Conservation (phyloP, 2,797 vertebrate species). For the Holocentrus rufus region DNA sequence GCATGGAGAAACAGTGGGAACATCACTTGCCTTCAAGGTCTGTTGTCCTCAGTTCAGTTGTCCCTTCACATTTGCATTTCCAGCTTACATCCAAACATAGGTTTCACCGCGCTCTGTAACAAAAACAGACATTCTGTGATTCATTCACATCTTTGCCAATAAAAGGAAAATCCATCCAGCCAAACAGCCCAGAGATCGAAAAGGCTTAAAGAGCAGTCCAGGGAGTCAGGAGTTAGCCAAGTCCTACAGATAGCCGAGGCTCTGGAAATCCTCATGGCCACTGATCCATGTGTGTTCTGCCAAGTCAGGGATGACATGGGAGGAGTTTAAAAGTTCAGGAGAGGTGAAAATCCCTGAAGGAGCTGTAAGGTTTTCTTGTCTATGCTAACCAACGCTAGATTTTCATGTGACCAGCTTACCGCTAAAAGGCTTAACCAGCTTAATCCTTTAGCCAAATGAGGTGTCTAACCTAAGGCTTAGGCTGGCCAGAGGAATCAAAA, state of each 20-base stretch:
- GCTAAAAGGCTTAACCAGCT: constrained; percentile 76
- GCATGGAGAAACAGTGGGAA: not conserved
- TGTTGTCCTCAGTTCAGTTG: constrained; percentile 35
- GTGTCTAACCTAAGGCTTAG: constrained; percentile 70
- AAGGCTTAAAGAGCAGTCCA: constrained; percentile 29
- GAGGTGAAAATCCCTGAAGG: constrained; percentile 62
- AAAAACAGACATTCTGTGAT: constrained; percentile 57
- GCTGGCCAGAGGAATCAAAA: constrained; percentile 60
- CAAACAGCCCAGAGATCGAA: constrained; percentile 24
- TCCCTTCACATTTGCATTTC: constrained; percentile 42
- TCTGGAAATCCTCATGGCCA: constrained; percentile 64
- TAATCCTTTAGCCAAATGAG: constrained; percentile 79
- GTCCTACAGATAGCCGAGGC: constrained; percentile 49
- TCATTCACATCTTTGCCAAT: constrained; percentile 26
- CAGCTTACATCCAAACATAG: constrained; percentile 46
- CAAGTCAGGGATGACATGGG: constrained; percentile 66
- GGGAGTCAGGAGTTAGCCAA: constrained; percentile 28
- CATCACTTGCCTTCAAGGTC: constrained; percentile 56
- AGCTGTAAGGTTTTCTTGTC: constrained; percentile 63
- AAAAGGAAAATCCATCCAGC: constrained; percentile 19
- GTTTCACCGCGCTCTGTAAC: constrained; percentile 66
- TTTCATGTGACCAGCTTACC: constrained; percentile 79
- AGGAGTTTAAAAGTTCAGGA: constrained; percentile 48
- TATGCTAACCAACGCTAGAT: constrained; percentile 70
- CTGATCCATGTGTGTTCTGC: constrained; percentile 60